Percentiles rank a stretch among this genome's conserved stretches.
phyloP scores from a whole-genome alignment of 2,888 invertebrate genomes.

The Sisyra terminalis region DNA sequence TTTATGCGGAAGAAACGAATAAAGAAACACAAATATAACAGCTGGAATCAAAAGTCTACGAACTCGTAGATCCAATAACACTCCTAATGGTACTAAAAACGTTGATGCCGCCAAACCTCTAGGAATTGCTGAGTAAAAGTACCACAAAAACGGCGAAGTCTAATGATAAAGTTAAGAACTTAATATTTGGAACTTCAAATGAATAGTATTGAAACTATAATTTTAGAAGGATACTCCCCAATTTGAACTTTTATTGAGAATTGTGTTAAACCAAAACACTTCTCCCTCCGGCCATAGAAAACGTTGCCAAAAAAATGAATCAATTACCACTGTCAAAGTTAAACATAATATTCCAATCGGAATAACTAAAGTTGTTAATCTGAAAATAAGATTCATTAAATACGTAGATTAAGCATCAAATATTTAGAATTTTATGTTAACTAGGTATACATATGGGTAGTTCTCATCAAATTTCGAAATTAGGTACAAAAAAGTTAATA shows the following conservation, averaged over 20 bases:
- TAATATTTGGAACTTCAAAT: slow-evolving; percentile 1
- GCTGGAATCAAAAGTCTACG: slow-evolving; percentile 53
- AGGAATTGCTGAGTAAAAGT: slow-evolving; percentile 94
- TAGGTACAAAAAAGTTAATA: neutral
- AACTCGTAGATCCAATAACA: slow-evolving; percentile 54
- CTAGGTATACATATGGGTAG: too few relatives aligned
- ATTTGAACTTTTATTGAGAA: slow-evolving; percentile 84
- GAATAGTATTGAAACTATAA: slow-evolving; percentile 7
- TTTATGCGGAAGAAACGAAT: slow-evolving; percentile 93
- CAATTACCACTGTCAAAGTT: slow-evolving; percentile 58
- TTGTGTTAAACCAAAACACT: slow-evolving; percentile 89
- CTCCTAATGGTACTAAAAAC: slow-evolving; percentile 61
- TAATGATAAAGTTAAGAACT: slow-evolving; percentile 28
- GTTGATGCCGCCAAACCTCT: slow-evolving; percentile 73
- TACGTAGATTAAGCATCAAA: neutral
- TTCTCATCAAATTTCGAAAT: too few relatives aligned
- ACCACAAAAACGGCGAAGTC: slow-evolving; percentile 94
- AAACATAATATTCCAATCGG: slow-evolving; percentile 54
- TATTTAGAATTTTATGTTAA: neutral
- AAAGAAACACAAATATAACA: slow-evolving; percentile 67
- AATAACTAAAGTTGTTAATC: slow-evolving; percentile 51
- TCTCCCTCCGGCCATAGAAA: slow-evolving; percentile 94
- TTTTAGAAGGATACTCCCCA: slow-evolving; percentile 85
- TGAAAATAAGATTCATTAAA: too few relatives aligned
- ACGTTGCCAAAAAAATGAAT: slow-evolving; percentile 87